Evolutionary conservation across 2,888 invertebrate species (phyloP), one percentile per base, ranked within the genome.

Genomic region (Trisateles emortualis): DNA sequence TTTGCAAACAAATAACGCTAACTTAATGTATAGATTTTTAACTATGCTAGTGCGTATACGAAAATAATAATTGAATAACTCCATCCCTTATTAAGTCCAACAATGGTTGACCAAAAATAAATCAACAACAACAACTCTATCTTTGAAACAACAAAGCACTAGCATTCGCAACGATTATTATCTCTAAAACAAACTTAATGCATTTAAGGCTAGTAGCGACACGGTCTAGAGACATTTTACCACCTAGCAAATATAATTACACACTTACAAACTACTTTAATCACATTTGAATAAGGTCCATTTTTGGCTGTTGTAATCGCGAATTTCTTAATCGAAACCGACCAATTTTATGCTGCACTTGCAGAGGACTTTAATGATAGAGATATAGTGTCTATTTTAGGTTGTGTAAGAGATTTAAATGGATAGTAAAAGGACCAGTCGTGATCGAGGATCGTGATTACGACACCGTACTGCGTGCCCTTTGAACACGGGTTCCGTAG

Each of bases 391-490:
- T 68, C 67, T 58, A 66, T 68, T 79, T 80, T 87, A 36, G 64
- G 53, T 49, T 71, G 70, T 55, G 48, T 60, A 69, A 58, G 72
- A 74, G 70, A 74, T 74, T 72, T 79, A 81, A 82, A 85, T 86
- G 82, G 84, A 87, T 88, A 86, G 83, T 83, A 81, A 82, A 87
- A 74, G 84, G 83, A 82, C 82, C 79, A 81, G 90, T 92, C 92
- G 92, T 92, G 92, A 92, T 92, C 90, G 74, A 72, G 88, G 86
- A 87, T 92, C 92, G 92, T 92, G 92, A 92, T 92, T 92, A 85
- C 89, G 84, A 92, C 92, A 92, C 90, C 80, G 86, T 80, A 79
- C 88, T 90, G 90, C 88, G 88, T 91, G 90, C 88, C 90, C 92
- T 92, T 92, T 92, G 90, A 81, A 89, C 90, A 88, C 79, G 86